A percentile compares a stretch with the other conserved stretches of the same genome.
Conservation (phyloP, 2,888 invertebrate genomes). For the Salticus scenicus region DNA sequence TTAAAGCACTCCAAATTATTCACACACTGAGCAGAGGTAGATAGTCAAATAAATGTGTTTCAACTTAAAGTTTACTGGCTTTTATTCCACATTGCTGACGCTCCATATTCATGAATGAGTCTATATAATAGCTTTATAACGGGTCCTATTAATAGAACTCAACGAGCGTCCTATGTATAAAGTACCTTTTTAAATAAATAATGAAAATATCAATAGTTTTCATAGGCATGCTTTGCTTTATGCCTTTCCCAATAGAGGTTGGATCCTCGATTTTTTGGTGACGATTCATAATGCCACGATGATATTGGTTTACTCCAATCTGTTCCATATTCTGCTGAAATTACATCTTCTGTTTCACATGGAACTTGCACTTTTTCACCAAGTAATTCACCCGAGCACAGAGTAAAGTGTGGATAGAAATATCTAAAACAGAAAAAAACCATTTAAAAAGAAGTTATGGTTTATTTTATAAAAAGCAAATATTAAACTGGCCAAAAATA, state of each 20-base stretch:
- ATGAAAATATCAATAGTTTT: neutral
- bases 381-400: conserved; percentile 64
- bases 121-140: too few species aligned
- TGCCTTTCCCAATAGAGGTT: conserved; percentile 48
- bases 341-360: conserved; percentile 57
- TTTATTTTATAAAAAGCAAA: too few species aligned
- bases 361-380: conserved; percentile 68
- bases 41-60: too few species aligned
- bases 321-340: conserved; percentile 46
- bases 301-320: conserved; percentile 45
- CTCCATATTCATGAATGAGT: too few species aligned
- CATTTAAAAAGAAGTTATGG: neutral
- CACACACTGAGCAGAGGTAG: too few species aligned
- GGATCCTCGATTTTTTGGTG: conserved; percentile 47
- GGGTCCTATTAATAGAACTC: too few species aligned
- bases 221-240: conserved; percentile 18
- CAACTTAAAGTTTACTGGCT: too few species aligned
- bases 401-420: conserved; percentile 54
- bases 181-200: too few species aligned
- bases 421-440: conserved; percentile 28
- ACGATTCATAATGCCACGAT: conserved; percentile 44
- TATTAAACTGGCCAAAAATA: too few species aligned
- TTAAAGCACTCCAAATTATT: too few species aligned
- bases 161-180: too few species aligned
- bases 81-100: too few species aligned